Evolutionary conservation across 2,888 invertebrate genomes (phyloP).

Genomic region (Mellilla xanthometata): DNA sequence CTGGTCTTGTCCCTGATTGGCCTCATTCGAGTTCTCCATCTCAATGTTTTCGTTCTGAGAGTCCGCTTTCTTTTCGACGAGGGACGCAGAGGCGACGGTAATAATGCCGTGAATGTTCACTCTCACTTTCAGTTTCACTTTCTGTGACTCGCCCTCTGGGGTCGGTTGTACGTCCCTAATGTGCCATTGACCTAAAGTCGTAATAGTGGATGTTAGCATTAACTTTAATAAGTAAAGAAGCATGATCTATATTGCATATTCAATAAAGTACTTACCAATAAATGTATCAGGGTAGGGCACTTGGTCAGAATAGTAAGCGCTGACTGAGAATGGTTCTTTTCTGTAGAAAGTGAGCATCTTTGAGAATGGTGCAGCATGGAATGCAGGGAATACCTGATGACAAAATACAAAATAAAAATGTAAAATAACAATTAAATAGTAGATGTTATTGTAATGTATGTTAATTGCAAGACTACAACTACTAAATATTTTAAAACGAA

Average conservation of each 20-base stretch:
- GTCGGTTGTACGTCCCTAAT: constrained; percentile 93
- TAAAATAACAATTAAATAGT: no score
- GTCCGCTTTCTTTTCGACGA: constrained; percentile 88
- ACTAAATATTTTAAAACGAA: no score
- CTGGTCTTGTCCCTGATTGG: constrained; percentile 64
- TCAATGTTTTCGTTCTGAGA: constrained; percentile 66
- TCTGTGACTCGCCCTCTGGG: constrained; percentile 94
- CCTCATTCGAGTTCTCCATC: constrained; percentile 72
- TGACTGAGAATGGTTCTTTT: constrained; percentile 93
- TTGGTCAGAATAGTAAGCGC: constrained; percentile 90
- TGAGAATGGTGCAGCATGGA: constrained; percentile 96
- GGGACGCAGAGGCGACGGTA: constrained; percentile 91
- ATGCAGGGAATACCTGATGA: constrained; percentile 89
- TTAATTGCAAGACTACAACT: no score
- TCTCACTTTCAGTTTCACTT: constrained; percentile 97
- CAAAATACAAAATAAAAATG: not conserved
- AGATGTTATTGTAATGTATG: no score
- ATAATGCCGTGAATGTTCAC: constrained; percentile 97
- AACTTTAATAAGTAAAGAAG: not conserved
- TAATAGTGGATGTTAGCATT: constrained; percentile 10
- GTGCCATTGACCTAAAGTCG: constrained; percentile 85
- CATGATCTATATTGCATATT: not conserved
- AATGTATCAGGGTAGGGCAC: constrained; percentile 89
- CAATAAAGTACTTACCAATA: constrained; percentile 85
- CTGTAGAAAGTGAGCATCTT: constrained; percentile 97